Conservation (phyloP, 1,140 invertebrate genomes). For the Brachionus sp. region DNA sequence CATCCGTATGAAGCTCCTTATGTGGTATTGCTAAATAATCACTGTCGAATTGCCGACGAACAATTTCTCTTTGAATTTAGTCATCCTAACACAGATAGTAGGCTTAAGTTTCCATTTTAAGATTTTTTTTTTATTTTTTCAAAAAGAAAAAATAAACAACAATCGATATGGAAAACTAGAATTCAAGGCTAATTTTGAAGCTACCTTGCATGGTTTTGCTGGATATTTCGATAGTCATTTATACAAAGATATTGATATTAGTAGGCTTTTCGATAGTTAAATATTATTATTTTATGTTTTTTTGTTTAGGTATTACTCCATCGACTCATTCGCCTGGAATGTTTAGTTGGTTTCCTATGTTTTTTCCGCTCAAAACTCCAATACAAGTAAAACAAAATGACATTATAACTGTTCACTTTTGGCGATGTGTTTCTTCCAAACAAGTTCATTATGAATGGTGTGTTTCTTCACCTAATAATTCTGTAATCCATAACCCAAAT, state of each 20-base stretch:
- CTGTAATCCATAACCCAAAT: slow-evolving; percentile 74
- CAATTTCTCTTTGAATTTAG: slow-evolving; percentile 79
- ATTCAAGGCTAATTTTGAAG: slow-evolving; percentile 62
- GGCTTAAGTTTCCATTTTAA: neutral
- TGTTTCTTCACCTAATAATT: slow-evolving; percentile 66
- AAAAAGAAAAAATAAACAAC: slow-evolving; percentile 13
- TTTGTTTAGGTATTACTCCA: slow-evolving; percentile 69
- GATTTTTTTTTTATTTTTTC: neutral
- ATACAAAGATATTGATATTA: slow-evolving; percentile 77
- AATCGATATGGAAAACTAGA: neutral
- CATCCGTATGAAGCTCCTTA: slow-evolving; percentile 74
- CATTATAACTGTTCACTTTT: slow-evolving; percentile 75
- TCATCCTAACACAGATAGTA: slow-evolving; percentile 72
- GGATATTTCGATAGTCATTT: slow-evolving; percentile 88
- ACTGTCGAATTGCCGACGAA: slow-evolving; percentile 73
- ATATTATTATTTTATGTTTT: slow-evolving; percentile 15
- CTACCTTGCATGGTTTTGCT: slow-evolving; percentile 82
- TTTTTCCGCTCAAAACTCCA: slow-evolving; percentile 83
- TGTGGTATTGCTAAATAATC: slow-evolving; percentile 87
- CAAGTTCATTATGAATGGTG: slow-evolving; percentile 97
- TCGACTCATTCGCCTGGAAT: slow-evolving; percentile 79
- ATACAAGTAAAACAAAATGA: slow-evolving; percentile 69
- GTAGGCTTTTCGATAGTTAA: slow-evolving; percentile 58
- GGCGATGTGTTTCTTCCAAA: slow-evolving; percentile 70
- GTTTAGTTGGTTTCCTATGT: slow-evolving; percentile 96